Percentiles rank a stretch among this genome's conserved stretches.
These are phyloP conservation scores for Calephelis virginiensis DNA, from an alignment of 1,140 invertebrate species.

Conservation along the genomic window DNA sequence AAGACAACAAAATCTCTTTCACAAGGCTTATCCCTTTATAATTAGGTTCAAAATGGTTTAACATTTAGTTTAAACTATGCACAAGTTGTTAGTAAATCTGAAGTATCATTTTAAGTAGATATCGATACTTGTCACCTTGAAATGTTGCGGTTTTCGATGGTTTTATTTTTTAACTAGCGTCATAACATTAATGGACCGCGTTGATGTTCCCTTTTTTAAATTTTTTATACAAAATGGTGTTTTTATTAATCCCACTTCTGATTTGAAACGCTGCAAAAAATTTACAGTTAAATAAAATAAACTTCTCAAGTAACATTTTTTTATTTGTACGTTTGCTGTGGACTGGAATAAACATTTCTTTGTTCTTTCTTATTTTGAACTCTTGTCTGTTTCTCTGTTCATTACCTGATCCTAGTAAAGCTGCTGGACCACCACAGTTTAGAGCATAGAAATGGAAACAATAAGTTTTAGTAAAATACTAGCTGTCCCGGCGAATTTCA, in stretches of 20 bases:
- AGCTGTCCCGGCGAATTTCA: too few species aligned
- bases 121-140: conserved; percentile 54
- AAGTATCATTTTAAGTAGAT: conserved; percentile 56
- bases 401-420: too few species aligned
- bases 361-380: too few species aligned
- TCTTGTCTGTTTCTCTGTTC: too few species aligned
- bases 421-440: too few species aligned
- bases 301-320: too few species aligned
- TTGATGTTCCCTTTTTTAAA: not conserved
- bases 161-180: conserved; percentile 31
- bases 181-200: conserved; percentile 2
- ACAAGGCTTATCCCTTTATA: conserved; percentile 19
- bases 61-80: conserved; percentile 17
- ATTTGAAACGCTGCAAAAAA: too few species aligned
- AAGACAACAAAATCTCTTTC: conserved; percentile 1
- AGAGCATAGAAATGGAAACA: too few species aligned
- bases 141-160: conserved; percentile 48
- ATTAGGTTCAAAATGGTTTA: conserved; percentile 29
- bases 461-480: too few species aligned
- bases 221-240: not conserved
- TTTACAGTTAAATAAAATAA: too few species aligned
- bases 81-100: conserved; percentile 23
- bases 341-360: too few species aligned
- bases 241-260: not conserved
- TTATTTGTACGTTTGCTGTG: too few species aligned